Conservation (phyloP, 2,888 invertebrate genomes). For the Caenorhabditis plicata region DNA sequence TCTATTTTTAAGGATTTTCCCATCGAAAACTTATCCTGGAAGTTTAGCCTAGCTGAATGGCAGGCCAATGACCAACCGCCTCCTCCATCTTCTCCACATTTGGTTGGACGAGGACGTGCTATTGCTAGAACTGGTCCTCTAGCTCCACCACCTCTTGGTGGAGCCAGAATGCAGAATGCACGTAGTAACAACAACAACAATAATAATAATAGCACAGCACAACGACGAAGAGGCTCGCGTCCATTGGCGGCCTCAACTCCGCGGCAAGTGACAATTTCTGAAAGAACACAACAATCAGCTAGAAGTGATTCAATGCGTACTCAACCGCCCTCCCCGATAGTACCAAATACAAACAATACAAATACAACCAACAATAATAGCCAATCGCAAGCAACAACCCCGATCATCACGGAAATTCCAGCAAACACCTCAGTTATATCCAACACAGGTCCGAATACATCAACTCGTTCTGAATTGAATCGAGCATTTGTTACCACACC, state of each 20-base stretch:
- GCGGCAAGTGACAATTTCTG: no score
- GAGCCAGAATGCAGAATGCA: neutral
- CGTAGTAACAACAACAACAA: neutral
- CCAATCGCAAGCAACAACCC: conserved; percentile 3
- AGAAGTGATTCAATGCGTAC: conserved; percentile 12
- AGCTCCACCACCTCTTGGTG: neutral
- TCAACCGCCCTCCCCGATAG: conserved; percentile 19
- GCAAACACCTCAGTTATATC: neutral
- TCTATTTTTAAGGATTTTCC: conserved; percentile 4
- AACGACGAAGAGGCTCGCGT: no score
- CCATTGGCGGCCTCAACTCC: no score
- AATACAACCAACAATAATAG: no score
- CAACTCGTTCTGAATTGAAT: neutral
- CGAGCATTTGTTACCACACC: neutral
- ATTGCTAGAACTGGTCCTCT: conserved; percentile 8
- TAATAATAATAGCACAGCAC: neutral
- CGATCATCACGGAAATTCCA: conserved; percentile 1
- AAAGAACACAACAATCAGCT: neutral
- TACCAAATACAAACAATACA: no score
- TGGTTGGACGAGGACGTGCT: conserved; percentile 3
- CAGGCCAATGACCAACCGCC: conserved; percentile 3
- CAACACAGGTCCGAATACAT: neutral
- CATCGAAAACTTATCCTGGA: conserved; percentile 9
- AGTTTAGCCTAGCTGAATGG: conserved; percentile 25
- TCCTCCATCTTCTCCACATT: neutral